phyloP scores from a whole-genome alignment of 2,888 invertebrate genomes.

The Platerodrilus igneus region DNA sequence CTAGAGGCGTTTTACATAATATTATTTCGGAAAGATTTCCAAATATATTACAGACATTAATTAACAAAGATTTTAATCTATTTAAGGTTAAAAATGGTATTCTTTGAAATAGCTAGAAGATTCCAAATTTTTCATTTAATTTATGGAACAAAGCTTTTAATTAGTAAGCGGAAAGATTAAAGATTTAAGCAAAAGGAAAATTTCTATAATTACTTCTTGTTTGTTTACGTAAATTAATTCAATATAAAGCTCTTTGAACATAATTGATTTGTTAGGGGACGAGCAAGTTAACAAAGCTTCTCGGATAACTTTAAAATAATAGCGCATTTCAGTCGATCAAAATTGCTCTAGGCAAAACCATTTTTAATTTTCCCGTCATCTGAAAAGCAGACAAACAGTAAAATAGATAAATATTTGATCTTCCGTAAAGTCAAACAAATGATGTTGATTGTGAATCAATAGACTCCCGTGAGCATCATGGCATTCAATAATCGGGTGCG shows the following conservation, averaged over 20 bases:
- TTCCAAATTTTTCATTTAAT: conserved; percentile 6
- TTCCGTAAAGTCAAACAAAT: background rate
- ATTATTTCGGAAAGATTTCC: conserved; percentile 9
- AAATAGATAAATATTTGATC: conserved; percentile 1
- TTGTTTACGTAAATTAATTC: no score
- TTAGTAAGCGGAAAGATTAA: conserved; percentile 11
- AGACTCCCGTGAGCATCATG: conserved; percentile 6
- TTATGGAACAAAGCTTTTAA: conserved; percentile 10
- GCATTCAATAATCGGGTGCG: conserved; percentile 13
- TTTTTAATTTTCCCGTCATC: background rate
- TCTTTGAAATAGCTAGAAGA: conserved; percentile 6
- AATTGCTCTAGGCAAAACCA: no score
- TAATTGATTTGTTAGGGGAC: no score
- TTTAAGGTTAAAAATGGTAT: conserved; percentile 9
- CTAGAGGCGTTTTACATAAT: conserved; percentile 11
- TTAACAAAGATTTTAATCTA: conserved; percentile 11
- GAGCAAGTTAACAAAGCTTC: no score
- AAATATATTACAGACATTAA: no score
- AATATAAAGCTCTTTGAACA: no score
- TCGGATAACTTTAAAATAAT: no score
- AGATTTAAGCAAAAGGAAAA: conserved; percentile 7
- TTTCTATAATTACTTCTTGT: conserved; percentile 7
- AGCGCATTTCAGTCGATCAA: no score
- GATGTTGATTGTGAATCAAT: conserved; percentile 5
- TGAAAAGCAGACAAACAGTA: conserved; percentile 2